These are phyloP conservation scores for Atta colombica DNA, from an alignment of 1,140 invertebrate species.

Conservation along the genomic window DNA sequence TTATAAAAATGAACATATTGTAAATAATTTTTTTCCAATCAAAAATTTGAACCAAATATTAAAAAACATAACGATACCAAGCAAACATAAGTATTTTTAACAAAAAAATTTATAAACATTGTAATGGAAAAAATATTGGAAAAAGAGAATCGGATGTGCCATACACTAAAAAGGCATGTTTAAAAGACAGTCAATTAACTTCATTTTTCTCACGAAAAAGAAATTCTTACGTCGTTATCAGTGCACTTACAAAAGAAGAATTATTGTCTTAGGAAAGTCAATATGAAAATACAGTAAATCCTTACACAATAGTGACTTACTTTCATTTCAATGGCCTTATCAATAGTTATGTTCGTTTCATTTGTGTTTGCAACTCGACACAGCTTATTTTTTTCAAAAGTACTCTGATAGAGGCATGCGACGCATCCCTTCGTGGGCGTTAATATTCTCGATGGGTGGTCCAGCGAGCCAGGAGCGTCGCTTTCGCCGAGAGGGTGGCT, in stretches of 20 bases:
- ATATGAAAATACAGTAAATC: conserved; percentile 33
- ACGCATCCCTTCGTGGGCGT: conserved; percentile 53
- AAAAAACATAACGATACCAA: no score
- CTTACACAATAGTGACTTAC: conserved; percentile 38
- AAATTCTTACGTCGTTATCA: background rate
- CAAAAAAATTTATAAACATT: no score
- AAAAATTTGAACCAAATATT: no score
- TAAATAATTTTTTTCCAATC: no score
- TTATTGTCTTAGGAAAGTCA: conserved; percentile 12
- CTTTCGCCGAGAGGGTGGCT: conserved; percentile 41
- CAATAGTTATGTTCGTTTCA: conserved; percentile 6
- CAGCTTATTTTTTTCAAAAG: conserved; percentile 33
- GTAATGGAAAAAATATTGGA: no score
- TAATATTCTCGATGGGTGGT: conserved; percentile 59
- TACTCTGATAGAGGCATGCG: conserved; percentile 31
- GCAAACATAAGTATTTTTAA: no score
- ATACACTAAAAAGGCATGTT: no score
- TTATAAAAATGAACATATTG: no score
- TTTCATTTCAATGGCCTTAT: conserved; percentile 35
- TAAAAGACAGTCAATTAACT: no score
- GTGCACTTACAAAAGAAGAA: conserved; percentile 5
- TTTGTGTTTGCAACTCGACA: background rate
- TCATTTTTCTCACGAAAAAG: background rate
- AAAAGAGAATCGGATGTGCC: no score
- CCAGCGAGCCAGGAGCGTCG: conserved; percentile 42